Conservation (phyloP, 2,888 invertebrate species). For the Agonopterix subpropinquella region DNA sequence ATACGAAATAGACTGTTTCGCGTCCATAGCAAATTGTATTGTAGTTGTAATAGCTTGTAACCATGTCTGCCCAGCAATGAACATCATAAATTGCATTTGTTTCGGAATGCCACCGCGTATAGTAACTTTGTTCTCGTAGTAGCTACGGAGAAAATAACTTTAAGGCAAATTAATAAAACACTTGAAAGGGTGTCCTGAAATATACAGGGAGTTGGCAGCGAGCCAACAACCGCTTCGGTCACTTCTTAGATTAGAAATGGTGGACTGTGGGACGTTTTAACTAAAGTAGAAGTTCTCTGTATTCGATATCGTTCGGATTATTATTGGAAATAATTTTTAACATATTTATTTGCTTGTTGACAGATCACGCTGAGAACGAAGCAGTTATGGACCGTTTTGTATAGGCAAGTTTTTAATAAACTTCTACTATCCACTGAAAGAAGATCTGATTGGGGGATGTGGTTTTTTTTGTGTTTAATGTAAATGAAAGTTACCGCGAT, state of each 20-base stretch:
- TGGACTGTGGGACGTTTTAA: conserved; percentile 14
- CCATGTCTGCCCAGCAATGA: conserved; percentile 1
- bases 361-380: no score
- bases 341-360: no score
- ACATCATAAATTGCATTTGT: conserved; percentile 1
- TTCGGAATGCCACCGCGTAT: background rate
- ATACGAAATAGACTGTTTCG: background rate
- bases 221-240: conserved; percentile 47
- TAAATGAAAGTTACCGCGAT: no score
- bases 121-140: conserved; percentile 21
- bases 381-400: no score
- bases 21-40: background rate
- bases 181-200: conserved; percentile 67
- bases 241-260: conserved; percentile 44
- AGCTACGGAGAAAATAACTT: conserved; percentile 44
- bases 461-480: no score
- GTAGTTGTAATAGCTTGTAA: background rate
- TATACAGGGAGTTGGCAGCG: conserved; percentile 46
- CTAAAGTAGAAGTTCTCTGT: no score
- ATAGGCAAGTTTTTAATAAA: background rate
- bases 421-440: background rate
- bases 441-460: no score
- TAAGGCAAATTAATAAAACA: conserved; percentile 68
- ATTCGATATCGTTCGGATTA: no score
- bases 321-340: no score